Base-by-base conservation (phyloP, 2,797 vertebrate genomes). In the Choloepus didactylus region DNA sequence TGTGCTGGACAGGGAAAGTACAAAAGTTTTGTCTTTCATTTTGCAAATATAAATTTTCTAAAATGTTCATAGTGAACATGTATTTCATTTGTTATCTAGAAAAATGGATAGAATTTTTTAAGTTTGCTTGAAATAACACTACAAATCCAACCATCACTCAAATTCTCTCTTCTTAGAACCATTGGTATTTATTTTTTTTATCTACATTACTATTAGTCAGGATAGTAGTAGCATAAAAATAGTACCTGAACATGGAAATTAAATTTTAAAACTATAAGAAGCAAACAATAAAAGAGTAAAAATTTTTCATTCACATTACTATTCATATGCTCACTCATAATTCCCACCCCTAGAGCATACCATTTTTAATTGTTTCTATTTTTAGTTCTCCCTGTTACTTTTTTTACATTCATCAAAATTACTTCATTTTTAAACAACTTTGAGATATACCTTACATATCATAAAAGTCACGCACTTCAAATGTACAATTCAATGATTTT, bases 381-480 rank as follows among this genome's bases (percentile, higher is more conserved):
- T 64, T 64, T 64, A 12, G 6, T 64, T 64, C 10, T 27, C 8
- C 23, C 18, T 54, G 46, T 60, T 76, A 72, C 35, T 29, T 56
- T 44, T 25, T 91, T 91, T 86, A 41, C 6, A 77, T 46, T 84
- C 54, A 72, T 38, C 29, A 82, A 76, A 76, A 44, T 83, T 89
- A 49, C 11, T 54, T 54, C 54, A 18, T 85, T 66, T 56, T 79
- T 64, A 84, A 88, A 21, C 27, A 44, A 84, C 4, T 90, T 89
- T 86, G 21, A 87, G 6, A 9, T 49, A 64, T 19, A 73, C 62
- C 80, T 90, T 76, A 38, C 35, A 18, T n/a, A 31, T 72, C 41
- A 91, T 81, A 85, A 90, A 79, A 81, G 91, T 23, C 16, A 82
- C 16, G 69, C 8, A 75, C 44, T 87, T 89, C 35, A 92, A 80